phyloP scores from a whole-genome alignment of 53 echinoderm and acorn worm species.

The Henricia sp. region DNA sequence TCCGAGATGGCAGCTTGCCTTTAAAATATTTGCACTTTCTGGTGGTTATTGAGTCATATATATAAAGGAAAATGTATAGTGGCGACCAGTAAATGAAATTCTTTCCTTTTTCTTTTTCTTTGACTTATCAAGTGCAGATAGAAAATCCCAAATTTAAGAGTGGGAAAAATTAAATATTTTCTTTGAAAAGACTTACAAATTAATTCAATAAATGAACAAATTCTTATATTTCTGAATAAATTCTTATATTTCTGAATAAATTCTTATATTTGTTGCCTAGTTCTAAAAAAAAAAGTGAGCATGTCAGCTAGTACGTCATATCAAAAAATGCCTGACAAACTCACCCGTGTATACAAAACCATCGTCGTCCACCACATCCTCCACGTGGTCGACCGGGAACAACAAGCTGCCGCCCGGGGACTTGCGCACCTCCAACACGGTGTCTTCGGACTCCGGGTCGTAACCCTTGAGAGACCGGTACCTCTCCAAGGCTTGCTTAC shows the following conservation, averaged over 20 bases:
- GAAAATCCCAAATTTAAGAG: too few relatives aligned
- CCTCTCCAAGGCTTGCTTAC: constrained; percentile 67
- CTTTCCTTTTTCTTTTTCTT: too few relatives aligned
- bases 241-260: background rate
- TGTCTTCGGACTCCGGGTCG: constrained; percentile 33
- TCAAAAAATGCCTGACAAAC: constrained; percentile 7
- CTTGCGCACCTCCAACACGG: constrained; percentile 76
- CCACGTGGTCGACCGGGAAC: constrained; percentile 76
- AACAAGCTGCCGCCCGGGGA: constrained; percentile 87
- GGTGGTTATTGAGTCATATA: too few relatives aligned
- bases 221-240: background rate
- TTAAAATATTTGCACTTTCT: too few relatives aligned
- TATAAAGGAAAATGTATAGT: too few relatives aligned
- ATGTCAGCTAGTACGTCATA: background rate
- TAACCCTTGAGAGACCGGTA: constrained; percentile 73
- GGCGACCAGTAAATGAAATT: too few relatives aligned
- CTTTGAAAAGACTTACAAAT: too few relatives aligned
- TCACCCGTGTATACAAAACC: constrained; percentile 87
- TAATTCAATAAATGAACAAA: background rate
- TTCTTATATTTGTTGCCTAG: background rate
- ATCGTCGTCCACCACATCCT: constrained; percentile 86
- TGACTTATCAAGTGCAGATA: too few relatives aligned
- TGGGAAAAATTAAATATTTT: too few relatives aligned
- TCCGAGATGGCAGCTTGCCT: too few relatives aligned
- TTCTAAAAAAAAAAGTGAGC: constrained; percentile 5